Evolutionary conservation across 2,888 invertebrate genomes (phyloP), one percentile per base, ranked within the genome.

Genomic region (Phanerotoma sp.): DNA sequence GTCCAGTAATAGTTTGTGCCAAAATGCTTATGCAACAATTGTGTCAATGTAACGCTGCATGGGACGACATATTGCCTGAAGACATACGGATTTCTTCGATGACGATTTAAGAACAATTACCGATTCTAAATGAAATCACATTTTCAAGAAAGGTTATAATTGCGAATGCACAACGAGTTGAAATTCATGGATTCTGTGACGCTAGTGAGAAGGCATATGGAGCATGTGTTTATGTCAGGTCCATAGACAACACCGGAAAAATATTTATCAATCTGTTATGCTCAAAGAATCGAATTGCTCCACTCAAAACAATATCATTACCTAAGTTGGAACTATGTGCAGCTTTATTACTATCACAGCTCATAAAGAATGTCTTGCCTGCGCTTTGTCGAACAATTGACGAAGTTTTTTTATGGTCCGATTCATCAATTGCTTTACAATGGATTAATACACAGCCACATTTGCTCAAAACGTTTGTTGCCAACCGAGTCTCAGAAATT

Each of bases 231-330:
- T 65, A 64, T 42, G n/a, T 66, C 1, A 56, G 59, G 13, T 49
- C 58, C 10, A 30, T 46, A 7, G 18, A 53, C 11, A 2, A 25
- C 16, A 30, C 22, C 1, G 48, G 46, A 16, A 22, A 35, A 49
- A 50, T 41, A 13, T n/a, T 20, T 11, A 41, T 60, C 7, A 9
- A 35, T 30, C 38, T 71, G 21, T 21, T 70, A 9, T 63, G 61
- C 21, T 56, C 71, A 3, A 70, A 72, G 54, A 61, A 64, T 2
- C 54, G 66, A 7, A 65, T 71, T 9, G 66, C 70, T 7, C 66
- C 68, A 13, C 11, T 68, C 10, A 68, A 68, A 49, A 47, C 32
- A 5, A 50, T 60, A 3, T 56, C 65, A 1, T 30, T 65, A 9
- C 66, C 68, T 3, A 52, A 66, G 45, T 50, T 68, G 5, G 68